These are phyloP conservation scores for Rhamphomyia laevipes DNA, from an alignment of 2,888 invertebrate genomes.

Conservation along the genomic window DNA sequence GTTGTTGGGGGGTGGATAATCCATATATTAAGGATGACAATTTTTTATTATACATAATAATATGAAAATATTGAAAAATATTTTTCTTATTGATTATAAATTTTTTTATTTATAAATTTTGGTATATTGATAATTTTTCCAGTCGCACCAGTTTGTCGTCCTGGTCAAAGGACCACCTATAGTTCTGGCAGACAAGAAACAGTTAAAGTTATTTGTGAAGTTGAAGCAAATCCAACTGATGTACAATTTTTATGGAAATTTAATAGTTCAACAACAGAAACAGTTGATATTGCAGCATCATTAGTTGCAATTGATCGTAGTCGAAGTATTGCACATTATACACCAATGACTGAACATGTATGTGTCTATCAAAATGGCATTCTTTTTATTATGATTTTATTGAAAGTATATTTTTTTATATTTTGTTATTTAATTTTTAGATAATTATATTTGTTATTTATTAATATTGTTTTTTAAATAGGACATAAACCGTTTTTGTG, in stretches of 20 bases:
- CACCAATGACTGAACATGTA: constrained; percentile 54
- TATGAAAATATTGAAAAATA: not conserved
- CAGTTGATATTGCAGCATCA: constrained; percentile 53
- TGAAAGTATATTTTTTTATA: too few species aligned
- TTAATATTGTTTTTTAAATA: too few species aligned
- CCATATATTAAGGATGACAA: too few species aligned
- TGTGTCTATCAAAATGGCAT: constrained; percentile 16
- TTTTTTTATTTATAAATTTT: not conserved
- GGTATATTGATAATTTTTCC: constrained; percentile 8
- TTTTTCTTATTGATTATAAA: not conserved
- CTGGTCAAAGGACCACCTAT: constrained; percentile 54
- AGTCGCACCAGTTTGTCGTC: constrained; percentile 63
- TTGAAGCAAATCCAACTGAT: constrained; percentile 61
- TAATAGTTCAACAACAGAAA: constrained; percentile 56
- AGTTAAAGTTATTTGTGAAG: constrained; percentile 55
- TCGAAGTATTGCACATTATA: constrained; percentile 54
- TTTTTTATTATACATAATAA: too few species aligned
- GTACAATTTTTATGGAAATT: constrained; percentile 63
- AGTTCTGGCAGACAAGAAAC: constrained; percentile 63
- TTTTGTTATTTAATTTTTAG: too few species aligned
- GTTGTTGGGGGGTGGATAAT: too few species aligned
- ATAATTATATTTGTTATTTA: too few species aligned
- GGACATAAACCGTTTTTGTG: too few species aligned
- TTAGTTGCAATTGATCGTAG: constrained; percentile 49
- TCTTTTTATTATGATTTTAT: too few species aligned